A percentile compares a stretch with the other conserved stretches of the same genome.
Conservation (phyloP, 1,140 invertebrate species). For the Rhopalosiphum padi region DNA sequence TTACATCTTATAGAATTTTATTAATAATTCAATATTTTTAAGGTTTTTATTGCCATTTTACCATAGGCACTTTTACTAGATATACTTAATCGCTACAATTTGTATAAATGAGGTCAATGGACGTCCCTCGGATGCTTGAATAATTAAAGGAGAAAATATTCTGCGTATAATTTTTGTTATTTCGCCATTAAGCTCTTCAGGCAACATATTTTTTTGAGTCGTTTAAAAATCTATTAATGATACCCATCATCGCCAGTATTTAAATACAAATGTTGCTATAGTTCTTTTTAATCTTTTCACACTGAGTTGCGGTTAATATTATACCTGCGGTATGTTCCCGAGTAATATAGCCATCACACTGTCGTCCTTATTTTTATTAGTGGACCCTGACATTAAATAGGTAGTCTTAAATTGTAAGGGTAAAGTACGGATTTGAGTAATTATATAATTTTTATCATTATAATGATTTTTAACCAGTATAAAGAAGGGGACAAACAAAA, state of each 20-base stretch:
- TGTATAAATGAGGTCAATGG: too few species aligned
- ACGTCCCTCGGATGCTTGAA: too few species aligned
- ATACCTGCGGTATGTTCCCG: too few species aligned
- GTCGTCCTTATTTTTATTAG: neutral
- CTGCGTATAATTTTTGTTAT: neutral
- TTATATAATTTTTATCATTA: neutral
- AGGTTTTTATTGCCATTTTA: too few species aligned
- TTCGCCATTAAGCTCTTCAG: neutral
- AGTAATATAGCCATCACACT: neutral
- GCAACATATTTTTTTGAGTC: neutral
- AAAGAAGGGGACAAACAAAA: too few species aligned
- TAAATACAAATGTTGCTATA: neutral
- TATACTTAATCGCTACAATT: too few species aligned
- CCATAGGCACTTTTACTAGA: too few species aligned
- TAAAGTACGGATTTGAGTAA: neutral
- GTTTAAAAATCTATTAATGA: neutral
- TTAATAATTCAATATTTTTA: too few species aligned
- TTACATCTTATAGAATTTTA: neutral
- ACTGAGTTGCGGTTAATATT: neutral
- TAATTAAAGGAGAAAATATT: neutral
- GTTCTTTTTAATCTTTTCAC: neutral
- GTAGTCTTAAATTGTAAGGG: neutral
- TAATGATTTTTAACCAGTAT: neutral
- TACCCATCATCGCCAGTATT: neutral
- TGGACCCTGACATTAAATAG: neutral